Evolutionary conservation across 2,113 vertebrate species (phyloP).

Genomic region (Boleophthalmus pectinirostris): DNA sequence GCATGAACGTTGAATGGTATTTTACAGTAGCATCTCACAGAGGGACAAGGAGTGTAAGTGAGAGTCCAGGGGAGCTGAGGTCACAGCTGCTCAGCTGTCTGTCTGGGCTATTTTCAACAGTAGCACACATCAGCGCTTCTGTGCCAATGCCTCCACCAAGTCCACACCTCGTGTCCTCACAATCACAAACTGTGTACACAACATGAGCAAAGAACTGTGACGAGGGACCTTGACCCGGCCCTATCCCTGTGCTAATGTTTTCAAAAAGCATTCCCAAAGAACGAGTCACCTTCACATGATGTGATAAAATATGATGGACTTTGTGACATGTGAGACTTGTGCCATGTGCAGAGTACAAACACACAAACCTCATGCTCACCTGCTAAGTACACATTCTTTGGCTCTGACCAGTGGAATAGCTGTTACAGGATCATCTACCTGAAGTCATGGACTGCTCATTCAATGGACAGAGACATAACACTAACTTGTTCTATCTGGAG

Average conservation of each 20-base stretch:
- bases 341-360: not conserved
- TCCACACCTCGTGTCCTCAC: slow-evolving; percentile 30
- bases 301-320: not conserved
- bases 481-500: not conserved
- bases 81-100: slow-evolving; percentile 76
- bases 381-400: not conserved
- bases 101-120: slow-evolving; percentile 73
- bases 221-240: slow-evolving; percentile 29
- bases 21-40: slow-evolving; percentile 15
- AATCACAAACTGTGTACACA: slow-evolving; percentile 16
- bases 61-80: slow-evolving; percentile 66
- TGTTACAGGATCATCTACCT: not conserved
- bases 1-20: slow-evolving; percentile 13
- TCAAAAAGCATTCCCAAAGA: not conserved
- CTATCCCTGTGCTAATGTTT: not conserved
- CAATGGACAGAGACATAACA: not conserved
- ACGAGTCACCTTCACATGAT: not conserved
- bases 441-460: not conserved
- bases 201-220: not conserved
- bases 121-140: slow-evolving; percentile 71
- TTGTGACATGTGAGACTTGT: not conserved
- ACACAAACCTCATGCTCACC: not conserved
- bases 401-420: not conserved
- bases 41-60: slow-evolving; percentile 52
- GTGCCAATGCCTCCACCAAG: slow-evolving; percentile 45